Percentiles rank a stretch among this genome's conserved stretches.
Conservation (phyloP, 2,888 invertebrate genomes). For the Leucophenga montana region DNA sequence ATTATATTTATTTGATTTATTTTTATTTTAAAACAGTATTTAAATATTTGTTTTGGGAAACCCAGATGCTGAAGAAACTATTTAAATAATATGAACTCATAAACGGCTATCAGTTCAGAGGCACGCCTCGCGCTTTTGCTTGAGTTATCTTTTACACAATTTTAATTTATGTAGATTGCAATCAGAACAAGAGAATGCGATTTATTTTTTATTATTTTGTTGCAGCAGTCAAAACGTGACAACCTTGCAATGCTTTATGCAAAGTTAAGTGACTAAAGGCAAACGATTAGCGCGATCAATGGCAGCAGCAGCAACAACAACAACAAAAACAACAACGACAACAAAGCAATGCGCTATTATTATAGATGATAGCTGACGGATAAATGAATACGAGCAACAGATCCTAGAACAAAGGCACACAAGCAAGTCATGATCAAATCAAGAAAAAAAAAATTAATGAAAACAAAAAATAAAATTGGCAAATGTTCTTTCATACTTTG, state of each 20-base stretch:
- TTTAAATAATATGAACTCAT: constrained; percentile 1
- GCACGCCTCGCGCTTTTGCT: background rate
- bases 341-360: constrained; percentile 34
- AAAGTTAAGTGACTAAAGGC: constrained; percentile 8
- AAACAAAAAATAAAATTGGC: constrained; percentile 15
- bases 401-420: constrained; percentile 21
- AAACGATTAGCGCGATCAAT: constrained; percentile 25
- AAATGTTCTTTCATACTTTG: background rate
- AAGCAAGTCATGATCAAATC: constrained; percentile 1
- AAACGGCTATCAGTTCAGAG: constrained; percentile 3
- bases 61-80: too few species aligned
- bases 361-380: constrained; percentile 34
- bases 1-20: too few species aligned
- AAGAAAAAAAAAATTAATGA: background rate
- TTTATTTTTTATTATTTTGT: too few species aligned
- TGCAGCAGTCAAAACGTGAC: constrained; percentile 50
- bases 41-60: too few species aligned
- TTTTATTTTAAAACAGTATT: too few species aligned
- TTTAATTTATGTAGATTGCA: constrained; percentile 55
- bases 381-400: constrained; percentile 2
- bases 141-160: constrained; percentile 21
- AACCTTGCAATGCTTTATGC: constrained; percentile 47
- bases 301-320: constrained; percentile 36
- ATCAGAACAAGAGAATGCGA: constrained; percentile 48
- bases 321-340: constrained; percentile 37